Evolutionary conservation across 1,140 invertebrate species (phyloP).

Genomic region (Fopius arisanus): DNA sequence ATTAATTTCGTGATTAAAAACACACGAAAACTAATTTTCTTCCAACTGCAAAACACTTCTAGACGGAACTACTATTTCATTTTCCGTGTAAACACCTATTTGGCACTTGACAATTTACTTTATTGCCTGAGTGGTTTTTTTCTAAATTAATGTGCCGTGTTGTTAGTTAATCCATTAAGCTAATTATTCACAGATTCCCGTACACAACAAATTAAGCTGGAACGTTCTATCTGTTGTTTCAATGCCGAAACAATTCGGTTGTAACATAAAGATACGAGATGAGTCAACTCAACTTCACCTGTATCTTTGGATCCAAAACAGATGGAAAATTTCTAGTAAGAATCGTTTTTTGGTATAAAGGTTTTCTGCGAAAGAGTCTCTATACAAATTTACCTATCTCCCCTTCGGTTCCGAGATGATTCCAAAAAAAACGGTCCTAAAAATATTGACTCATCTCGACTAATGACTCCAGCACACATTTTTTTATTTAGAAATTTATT

Average conservation of each 20-base stretch:
- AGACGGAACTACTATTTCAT: slow-evolving; percentile 3
- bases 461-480: too few relatives aligned
- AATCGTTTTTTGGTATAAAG: too few relatives aligned
- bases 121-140: neutral
- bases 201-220: neutral
- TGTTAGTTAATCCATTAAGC: neutral
- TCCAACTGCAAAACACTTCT: neutral
- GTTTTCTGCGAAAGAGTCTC: too few relatives aligned
- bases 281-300: too few relatives aligned
- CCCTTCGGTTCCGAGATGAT: too few relatives aligned
- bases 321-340: too few relatives aligned
- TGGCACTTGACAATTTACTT: slow-evolving; percentile 8
- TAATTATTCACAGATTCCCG: neutral
- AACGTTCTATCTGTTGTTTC: neutral
- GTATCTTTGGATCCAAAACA: too few relatives aligned
- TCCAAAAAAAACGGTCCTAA: too few relatives aligned
- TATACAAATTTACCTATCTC: too few relatives aligned
- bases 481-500: neutral
- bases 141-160: neutral
- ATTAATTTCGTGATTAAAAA: neutral
- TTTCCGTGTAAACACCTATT: neutral
- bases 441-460: too few relatives aligned
- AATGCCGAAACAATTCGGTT: neutral
- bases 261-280: neutral
- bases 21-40: neutral